Evolutionary conservation across 2,113 vertebrate genomes (phyloP), one percentile per base, ranked within the genome.

Genomic region (Suncus etruscus): DNA sequence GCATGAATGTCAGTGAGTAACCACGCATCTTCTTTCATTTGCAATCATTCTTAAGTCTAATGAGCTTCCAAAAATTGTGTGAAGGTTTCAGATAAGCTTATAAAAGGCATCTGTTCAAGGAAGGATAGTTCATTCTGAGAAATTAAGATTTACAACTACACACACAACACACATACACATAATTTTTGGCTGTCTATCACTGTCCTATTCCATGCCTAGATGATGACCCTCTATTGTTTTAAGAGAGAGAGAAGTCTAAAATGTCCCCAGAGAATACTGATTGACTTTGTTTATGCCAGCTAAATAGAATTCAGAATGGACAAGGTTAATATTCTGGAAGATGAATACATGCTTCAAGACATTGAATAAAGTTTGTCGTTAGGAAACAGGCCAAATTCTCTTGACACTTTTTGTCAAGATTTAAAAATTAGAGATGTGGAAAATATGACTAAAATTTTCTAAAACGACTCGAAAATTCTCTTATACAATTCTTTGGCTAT

Each of bases 21-120:
- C 97, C 92, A 74, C 95, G 97, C 94, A 96, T 97, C 95, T 95
- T 97, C 96, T 97, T 97, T 96, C 96, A 95, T 96, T 96, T 97
- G 94, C 97, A 97, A 98, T 98, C 98, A 97, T 97, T 97, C 97
- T 96, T 78, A 90, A 95, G 94, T 95, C 97, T 98, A 98, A 98
- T 97, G 98, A 98, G 97, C 91, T 95, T 96, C 97, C 97, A 97
- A 97, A 97, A 98, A 97, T 97, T 97, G 92, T 95, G 95, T 97
- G 94, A 97, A 95, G 90, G 87, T 94, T 94, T 94, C 94, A 93
- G 68, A 95, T 85, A 96, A 94, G 68, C 89, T 95, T 61, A 93
- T 32, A 94, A 96, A 94, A 86, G 6, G 2, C 86, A 91, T 78
- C 2, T n/a, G 73, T 31, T 94, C 69, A 39, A 94, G 69, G 11